Evolutionary conservation across 1,140 invertebrate species (phyloP).

Genomic region (Paralvinella palmiformis): DNA sequence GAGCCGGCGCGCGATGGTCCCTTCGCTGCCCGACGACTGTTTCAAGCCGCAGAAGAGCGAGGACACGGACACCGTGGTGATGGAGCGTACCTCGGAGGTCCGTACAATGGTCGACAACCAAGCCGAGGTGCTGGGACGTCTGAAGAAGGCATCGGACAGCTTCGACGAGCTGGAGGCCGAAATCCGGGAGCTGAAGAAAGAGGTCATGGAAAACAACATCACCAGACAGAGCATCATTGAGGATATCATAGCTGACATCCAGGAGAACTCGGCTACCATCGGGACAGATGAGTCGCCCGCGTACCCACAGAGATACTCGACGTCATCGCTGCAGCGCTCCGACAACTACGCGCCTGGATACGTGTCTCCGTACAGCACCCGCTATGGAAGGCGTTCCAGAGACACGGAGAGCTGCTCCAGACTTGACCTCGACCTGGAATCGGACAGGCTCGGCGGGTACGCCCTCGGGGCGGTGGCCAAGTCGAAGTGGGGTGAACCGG

Average conservation of each 20-base stretch:
- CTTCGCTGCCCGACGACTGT: not conserved
- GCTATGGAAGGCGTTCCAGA: too few relatives aligned
- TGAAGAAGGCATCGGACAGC: conserved; percentile 6
- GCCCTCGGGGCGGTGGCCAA: not conserved
- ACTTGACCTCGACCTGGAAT: not conserved
- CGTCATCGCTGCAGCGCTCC: too few relatives aligned
- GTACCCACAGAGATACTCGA: too few relatives aligned
- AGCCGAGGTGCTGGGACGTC: not conserved
- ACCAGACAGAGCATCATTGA: not conserved
- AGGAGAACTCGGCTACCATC: too few relatives aligned
- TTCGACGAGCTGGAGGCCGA: conserved; percentile 6
- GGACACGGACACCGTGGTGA: conserved; percentile 2
- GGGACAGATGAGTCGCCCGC: too few relatives aligned
- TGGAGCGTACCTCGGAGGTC: conserved; percentile 5
- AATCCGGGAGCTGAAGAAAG: not conserved
- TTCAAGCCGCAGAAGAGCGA: conserved; percentile 6
- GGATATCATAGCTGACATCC: not conserved
- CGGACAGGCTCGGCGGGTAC: not conserved
- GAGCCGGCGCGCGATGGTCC: not conserved
- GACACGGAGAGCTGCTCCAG: too few relatives aligned
- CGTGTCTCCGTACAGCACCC: too few relatives aligned
- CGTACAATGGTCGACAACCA: conserved; percentile 2
- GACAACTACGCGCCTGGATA: too few relatives aligned
- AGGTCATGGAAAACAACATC: not conserved
- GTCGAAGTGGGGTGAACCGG: too few relatives aligned